Evolutionary conservation across 2,113 vertebrate species (phyloP).

Genomic region (Ahaetulla prasina): DNA sequence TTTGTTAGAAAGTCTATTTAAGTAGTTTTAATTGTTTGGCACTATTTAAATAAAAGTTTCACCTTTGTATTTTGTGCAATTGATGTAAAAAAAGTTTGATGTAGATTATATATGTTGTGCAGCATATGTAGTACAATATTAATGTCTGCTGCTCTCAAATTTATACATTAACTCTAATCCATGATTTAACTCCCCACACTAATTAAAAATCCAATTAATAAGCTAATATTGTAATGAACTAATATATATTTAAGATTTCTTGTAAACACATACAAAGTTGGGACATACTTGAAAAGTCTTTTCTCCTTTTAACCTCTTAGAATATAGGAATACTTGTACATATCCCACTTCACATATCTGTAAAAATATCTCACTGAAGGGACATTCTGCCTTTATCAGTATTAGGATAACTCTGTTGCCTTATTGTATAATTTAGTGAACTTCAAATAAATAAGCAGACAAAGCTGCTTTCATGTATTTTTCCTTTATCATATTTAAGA

Average conservation of each 20-base stretch:
- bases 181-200: conserved; percentile 8
- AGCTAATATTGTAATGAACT: conserved; percentile 32
- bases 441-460: conserved; percentile 69
- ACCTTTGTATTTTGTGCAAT: background rate
- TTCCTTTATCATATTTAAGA: background rate
- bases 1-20: background rate
- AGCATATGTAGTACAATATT: conserved; percentile 38
- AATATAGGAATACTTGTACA: conserved; percentile 19
- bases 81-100: background rate
- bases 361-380: conserved; percentile 21
- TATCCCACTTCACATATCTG: conserved; percentile 21
- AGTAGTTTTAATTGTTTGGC: background rate
- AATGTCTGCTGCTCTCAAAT: conserved; percentile 35
- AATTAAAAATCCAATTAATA: conserved; percentile 27
- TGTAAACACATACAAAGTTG: background rate
- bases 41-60: background rate
- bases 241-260: background rate
- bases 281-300: conserved; percentile 15
- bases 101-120: conserved; percentile 9
- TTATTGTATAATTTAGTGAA: conserved; percentile 69
- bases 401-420: conserved; percentile 57
- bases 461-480: conserved; percentile 38
- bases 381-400: conserved; percentile 35
- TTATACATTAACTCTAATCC: background rate
- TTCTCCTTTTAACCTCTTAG: conserved; percentile 33